Base-by-base conservation (phyloP, 2,888 invertebrate genomes). In the Smittia sp. region DNA sequence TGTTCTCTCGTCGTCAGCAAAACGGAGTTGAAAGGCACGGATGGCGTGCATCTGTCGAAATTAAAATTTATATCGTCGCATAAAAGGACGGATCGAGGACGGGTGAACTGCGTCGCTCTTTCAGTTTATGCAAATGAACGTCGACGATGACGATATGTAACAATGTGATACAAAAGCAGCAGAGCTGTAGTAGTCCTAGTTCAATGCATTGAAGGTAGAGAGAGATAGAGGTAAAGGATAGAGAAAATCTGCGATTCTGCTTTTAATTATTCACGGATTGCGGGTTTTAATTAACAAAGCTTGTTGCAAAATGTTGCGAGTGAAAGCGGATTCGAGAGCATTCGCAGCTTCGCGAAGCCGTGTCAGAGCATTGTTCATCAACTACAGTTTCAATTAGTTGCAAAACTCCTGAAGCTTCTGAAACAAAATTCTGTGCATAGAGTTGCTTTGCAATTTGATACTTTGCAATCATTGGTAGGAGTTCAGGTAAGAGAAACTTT, bases 1-100 rank as follows among this genome's bases (percentile, higher is more conserved):
- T n/a, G n/a, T n/a, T n/a, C 9, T 32, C 32, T 32, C 9, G 32
- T 32, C 32, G 9, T 32, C 32, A 32, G 32, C 32, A 58, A 22
- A 22, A 58, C 46, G n/a, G n/a, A 11, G n/a, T 46, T 46, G 46
- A 11, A 46, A 46, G n/a, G 46, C 46, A 46, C 46, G 46, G 15
- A 46, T 46, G 46, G 46, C 22, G 58, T 58, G 11, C 58, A 58
- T 58, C 58, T 58, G 58, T 58, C 58, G 58, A 58, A 58, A 58
- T 58, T 58, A 58, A 58, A 58, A 58, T 22, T 58, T 58, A 46
- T 46, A 46, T 46, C 15, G n/a, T 46, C 52, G 1, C 22, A 20
- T 58, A 18, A 9, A 58, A n/a, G 15, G 22, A 58, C 58, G 20
- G 58, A 18, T 18, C 52, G 7, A 22, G 22, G 46, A n/a, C 15